Evolutionary conservation across 2,888 invertebrate species (phyloP).

Genomic region (Troilus luridus): DNA sequence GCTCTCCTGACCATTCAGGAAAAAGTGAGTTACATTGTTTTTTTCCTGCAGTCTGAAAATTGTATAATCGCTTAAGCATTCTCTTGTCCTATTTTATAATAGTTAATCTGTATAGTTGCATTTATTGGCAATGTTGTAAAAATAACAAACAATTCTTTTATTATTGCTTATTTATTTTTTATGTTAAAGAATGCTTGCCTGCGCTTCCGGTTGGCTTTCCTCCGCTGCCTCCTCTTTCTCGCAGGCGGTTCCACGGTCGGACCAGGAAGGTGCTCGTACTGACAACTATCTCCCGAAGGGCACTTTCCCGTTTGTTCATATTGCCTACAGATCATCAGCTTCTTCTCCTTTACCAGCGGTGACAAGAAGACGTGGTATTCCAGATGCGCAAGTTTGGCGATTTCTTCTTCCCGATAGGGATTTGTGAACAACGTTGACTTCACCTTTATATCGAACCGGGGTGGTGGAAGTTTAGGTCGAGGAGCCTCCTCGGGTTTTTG

Average conservation of each 20-base stretch:
- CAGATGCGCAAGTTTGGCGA: background rate
- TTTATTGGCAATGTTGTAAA: no score
- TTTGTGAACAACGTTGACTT: background rate
- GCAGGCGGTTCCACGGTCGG: background rate
- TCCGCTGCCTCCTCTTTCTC: background rate
- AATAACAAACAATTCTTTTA: background rate
- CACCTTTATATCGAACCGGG: background rate
- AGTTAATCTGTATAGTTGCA: no score
- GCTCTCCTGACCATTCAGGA: no score
- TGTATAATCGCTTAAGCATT: no score
- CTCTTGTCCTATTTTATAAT: no score
- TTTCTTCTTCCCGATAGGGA: background rate
- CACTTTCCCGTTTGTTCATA: background rate
- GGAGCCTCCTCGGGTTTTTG: background rate
- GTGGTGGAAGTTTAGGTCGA: background rate
- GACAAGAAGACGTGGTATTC: constrained; percentile 34
- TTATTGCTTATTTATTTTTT: background rate
- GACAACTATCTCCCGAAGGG: background rate
- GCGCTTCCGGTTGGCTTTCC: background rate
- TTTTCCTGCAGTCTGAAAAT: no score
- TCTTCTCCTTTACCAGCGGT: background rate
- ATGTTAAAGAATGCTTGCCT: background rate
- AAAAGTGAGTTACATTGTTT: no score
- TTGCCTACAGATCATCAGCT: background rate
- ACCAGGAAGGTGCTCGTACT: constrained; percentile 25